Base-by-base conservation (phyloP, 2,113 vertebrate genomes). In the Callionymus lyra region DNA sequence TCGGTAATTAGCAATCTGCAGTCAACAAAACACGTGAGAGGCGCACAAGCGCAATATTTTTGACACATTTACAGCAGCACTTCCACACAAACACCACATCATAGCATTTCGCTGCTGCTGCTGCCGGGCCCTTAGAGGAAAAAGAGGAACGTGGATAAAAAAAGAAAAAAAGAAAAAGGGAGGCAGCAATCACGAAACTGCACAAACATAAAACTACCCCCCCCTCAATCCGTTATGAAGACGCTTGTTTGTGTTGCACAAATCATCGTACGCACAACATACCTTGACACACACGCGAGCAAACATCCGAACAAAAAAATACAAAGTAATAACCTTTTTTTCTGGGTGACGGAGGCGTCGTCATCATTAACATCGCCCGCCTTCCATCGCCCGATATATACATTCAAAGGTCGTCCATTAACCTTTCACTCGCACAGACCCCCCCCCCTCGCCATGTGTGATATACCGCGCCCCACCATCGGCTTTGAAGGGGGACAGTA, bases 361-460 rank as follows among this genome's bases (percentile, higher is more conserved):
- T 73, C 82, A 82, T 37, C 76, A 41, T 50, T 63, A 17, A n/a
- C 50, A 50, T 36, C 12, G 6, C 56, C 65, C 48, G 48, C 32
- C 68, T 59, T 59, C 58, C 59, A 15, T 15, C 58, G 41, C 63
- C 68, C 70, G 59, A 76, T 69, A 85, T 85, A 76, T 77, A 76
- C 72, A 82, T 83, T 87, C 79, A 86, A 85, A 86, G 81, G 80
- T 73, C 80, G 78, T 82, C 81, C 82, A 85, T 87, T 87, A 87
- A 87, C 84, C 85, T 85, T 85, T 82, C 65, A 65, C 81, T 80
- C 68, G 59, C 68, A 70, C 77, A 65, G 79, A 66, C 67, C 63
- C 68, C 56, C 62, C n/a, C n/a, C n/a, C n/a, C n/a, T n/a, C n/a
- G n/a, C n/a, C n/a, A n/a, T 72, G 44, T 84, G 80, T 84, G 80